phyloP scores from a whole-genome alignment of 2,113 vertebrate species.

The Hyla sarda region DNA sequence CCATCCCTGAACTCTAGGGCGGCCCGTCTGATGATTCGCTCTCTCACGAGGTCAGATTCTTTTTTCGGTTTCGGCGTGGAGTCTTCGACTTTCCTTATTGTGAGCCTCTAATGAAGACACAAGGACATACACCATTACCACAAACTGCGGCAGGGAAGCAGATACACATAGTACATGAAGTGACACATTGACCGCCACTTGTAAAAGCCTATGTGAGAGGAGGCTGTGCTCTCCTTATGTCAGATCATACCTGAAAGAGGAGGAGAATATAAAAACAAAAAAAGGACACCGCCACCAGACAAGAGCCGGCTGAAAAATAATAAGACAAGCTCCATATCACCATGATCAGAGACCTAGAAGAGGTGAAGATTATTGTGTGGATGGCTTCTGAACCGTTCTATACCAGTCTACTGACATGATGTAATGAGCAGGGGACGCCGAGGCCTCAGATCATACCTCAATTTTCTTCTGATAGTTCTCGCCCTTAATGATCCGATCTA shows the following conservation, averaged over 20 bases:
- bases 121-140: neutral
- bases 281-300: neutral
- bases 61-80: slow-evolving; percentile 80
- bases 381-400: neutral
- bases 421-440: neutral
- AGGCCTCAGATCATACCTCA: slow-evolving; percentile 77
- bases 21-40: slow-evolving; percentile 92
- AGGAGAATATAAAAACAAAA: neutral
- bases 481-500: slow-evolving; percentile 91
- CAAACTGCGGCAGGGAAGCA: neutral
- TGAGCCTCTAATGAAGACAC: slow-evolving; percentile 81
- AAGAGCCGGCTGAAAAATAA: neutral
- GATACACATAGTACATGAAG: no score
- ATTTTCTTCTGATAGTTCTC: slow-evolving; percentile 90
- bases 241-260: neutral
- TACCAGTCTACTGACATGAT: neutral
- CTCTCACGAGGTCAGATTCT: slow-evolving; percentile 84
- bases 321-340: neutral
- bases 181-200: no score
- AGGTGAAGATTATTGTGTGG: neutral
- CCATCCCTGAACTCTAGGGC: slow-evolving; percentile 97
- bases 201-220: neutral
- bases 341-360: neutral
- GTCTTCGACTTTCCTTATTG: slow-evolving; percentile 79
- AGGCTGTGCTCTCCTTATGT: neutral